Percentiles rank a stretch among this genome's conserved stretches.
Conservation (phyloP, 2,888 invertebrate genomes). For the Heteromyza rotundicornis region DNA sequence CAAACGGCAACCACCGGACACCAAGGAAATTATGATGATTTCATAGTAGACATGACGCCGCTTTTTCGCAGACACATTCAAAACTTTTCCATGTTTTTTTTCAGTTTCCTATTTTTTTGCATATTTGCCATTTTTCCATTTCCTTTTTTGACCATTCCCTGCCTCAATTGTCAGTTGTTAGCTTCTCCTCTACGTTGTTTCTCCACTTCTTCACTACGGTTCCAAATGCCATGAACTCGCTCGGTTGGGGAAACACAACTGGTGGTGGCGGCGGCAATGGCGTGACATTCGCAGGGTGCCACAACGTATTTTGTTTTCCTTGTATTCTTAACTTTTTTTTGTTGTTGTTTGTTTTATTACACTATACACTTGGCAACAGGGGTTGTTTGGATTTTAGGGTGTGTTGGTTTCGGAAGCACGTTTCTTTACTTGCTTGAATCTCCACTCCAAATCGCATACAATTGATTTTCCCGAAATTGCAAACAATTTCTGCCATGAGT, state of each 20-base stretch:
- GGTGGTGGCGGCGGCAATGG: too few species aligned
- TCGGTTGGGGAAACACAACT: background rate
- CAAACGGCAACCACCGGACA: too few species aligned
- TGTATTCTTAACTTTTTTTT: too few species aligned
- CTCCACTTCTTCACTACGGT: background rate
- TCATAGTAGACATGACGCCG: background rate
- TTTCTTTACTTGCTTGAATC: background rate
- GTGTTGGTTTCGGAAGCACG: background rate
- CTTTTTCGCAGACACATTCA: background rate
- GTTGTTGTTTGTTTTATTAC: background rate
- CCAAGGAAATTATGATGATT: background rate
- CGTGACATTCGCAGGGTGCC: too few species aligned
- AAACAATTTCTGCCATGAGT: background rate
- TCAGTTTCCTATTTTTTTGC: background rate
- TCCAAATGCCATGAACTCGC: background rate
- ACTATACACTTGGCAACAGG: background rate
- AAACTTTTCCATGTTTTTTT: background rate
- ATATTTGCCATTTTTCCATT: background rate
- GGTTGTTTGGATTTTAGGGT: background rate
- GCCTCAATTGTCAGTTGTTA: background rate
- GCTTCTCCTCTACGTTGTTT: background rate
- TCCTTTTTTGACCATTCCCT: background rate
- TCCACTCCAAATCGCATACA: background rate
- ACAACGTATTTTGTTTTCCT: too few species aligned
- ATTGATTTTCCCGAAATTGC: background rate